Percentiles rank a stretch among this genome's conserved stretches.
phyloP scores from a whole-genome alignment of 2,888 invertebrate species.

The Chymomyza amoena region DNA sequence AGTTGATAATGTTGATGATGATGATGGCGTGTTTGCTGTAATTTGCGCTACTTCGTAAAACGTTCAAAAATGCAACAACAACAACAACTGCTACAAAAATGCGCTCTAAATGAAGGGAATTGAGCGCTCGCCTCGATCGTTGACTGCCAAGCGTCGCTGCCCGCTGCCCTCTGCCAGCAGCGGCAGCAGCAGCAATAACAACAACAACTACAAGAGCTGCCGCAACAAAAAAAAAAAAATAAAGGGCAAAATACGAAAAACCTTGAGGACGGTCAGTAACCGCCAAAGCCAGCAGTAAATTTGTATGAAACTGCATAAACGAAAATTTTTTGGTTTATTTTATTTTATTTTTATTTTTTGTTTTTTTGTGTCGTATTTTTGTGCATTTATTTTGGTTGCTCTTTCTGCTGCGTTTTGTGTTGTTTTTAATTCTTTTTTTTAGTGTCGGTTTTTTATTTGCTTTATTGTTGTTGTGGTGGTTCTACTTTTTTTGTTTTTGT shows the following conservation, averaged over 20 bases:
- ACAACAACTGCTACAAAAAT: slow-evolving; percentile 51
- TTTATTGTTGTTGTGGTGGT: neutral
- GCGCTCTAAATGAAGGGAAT: slow-evolving; percentile 72
- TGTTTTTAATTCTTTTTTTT: slow-evolving; percentile 28
- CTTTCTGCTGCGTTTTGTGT: slow-evolving; percentile 56
- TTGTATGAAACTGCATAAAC: slow-evolving; percentile 55
- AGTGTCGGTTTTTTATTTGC: neutral
- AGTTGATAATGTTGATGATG: slow-evolving; percentile 68
- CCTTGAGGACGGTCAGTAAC: slow-evolving; percentile 76
- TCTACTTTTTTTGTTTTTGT: slow-evolving; percentile 51
- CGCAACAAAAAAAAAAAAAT: slow-evolving; percentile 15
- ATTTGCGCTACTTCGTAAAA: slow-evolving; percentile 76
- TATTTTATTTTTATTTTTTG: slow-evolving; percentile 40
- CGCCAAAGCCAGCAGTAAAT: slow-evolving; percentile 67
- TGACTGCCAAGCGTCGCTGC: slow-evolving; percentile 56
- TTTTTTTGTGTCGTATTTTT: slow-evolving; percentile 35
- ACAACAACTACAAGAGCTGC: slow-evolving; percentile 27
- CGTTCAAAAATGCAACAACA: slow-evolving; percentile 72
- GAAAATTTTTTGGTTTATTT: slow-evolving; percentile 43
- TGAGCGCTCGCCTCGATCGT: slow-evolving; percentile 66
- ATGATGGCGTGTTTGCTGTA: slow-evolving; percentile 76
- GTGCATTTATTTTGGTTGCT: slow-evolving; percentile 62
- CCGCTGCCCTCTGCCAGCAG: slow-evolving; percentile 13
- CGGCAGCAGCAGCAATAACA: slow-evolving; percentile 20
- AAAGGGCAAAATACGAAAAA: slow-evolving; percentile 75